These are phyloP conservation scores for Drosophila heteroneura DNA, from an alignment of 2,888 invertebrate genomes.

Conservation along the genomic window DNA sequence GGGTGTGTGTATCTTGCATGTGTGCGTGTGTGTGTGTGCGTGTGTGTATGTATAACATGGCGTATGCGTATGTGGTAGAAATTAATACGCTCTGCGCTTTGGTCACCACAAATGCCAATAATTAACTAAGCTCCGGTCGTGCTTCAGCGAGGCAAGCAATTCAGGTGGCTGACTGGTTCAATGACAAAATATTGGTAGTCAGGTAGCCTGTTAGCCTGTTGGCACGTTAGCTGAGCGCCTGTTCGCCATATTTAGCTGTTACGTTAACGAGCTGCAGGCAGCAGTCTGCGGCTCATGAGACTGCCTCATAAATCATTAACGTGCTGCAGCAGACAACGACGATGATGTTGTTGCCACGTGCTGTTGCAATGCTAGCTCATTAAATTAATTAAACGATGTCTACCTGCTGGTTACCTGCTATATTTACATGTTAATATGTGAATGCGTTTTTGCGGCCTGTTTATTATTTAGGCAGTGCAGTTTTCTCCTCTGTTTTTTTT, in stretches of 20 bases:
- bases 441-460: slow-evolving; percentile 47
- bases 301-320: slow-evolving; percentile 50
- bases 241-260: slow-evolving; percentile 30
- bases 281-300: neutral
- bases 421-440: slow-evolving; percentile 8
- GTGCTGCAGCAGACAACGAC: slow-evolving; percentile 34
- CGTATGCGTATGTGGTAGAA: slow-evolving; percentile 53
- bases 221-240: slow-evolving; percentile 12
- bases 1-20: slow-evolving; percentile 12
- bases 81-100: slow-evolving; percentile 62
- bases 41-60: slow-evolving; percentile 23
- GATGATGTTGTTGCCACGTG: slow-evolving; percentile 12
- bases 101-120: slow-evolving; percentile 57
- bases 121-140: slow-evolving; percentile 65
- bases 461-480: slow-evolving; percentile 53
- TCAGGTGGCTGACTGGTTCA: slow-evolving; percentile 22
- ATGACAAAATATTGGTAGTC: slow-evolving; percentile 43
- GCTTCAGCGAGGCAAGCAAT: slow-evolving; percentile 18
- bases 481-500: neutral
- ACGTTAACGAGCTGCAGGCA: slow-evolving; percentile 62
- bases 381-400: slow-evolving; percentile 72
- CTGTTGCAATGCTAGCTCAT: slow-evolving; percentile 63
- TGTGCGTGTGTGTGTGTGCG: neutral
- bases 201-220: slow-evolving; percentile 9
- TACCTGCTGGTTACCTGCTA: neutral